Conservation (phyloP, 2,797 vertebrate genomes). For the Lagorchestes hirsutus region DNA sequence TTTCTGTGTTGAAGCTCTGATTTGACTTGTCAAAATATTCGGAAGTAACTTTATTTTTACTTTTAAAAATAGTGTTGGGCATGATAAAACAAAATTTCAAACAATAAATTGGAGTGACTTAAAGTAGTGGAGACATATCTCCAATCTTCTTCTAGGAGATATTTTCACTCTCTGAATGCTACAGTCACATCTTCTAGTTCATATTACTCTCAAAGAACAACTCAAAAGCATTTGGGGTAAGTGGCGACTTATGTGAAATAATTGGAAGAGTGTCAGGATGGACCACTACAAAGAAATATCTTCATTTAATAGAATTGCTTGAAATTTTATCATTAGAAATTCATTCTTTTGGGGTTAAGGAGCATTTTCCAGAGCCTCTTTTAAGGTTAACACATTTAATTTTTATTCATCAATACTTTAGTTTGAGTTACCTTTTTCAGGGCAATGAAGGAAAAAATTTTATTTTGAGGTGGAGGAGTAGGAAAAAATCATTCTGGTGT, state of each 20-base stretch:
- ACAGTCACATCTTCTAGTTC: background rate
- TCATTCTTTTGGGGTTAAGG: slow-evolving; percentile 11
- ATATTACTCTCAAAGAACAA: background rate
- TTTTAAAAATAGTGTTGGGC: background rate
- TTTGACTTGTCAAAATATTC: slow-evolving; percentile 37
- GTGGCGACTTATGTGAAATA: background rate
- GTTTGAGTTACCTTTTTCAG: background rate
- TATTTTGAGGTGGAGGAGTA: background rate
- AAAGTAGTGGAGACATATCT: slow-evolving; percentile 11
- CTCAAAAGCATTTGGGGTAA: slow-evolving; percentile 18
- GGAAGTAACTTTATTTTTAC: slow-evolving; percentile 9
- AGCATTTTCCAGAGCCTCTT: background rate
- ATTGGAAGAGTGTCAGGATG: background rate
- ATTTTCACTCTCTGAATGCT: slow-evolving; percentile 18
- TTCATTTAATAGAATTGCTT: slow-evolving; percentile 8
- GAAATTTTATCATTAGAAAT: background rate
- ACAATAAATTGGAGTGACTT: background rate
- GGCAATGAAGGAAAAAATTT: background rate
- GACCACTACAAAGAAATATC: background rate
- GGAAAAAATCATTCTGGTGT: background rate
- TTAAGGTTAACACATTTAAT: background rate
- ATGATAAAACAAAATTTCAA: background rate
- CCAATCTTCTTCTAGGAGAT: slow-evolving; percentile 7
- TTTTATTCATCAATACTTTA: background rate
- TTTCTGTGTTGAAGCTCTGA: background rate